Base-by-base conservation (phyloP, 2,113 vertebrate genomes). In the Anolis sagrei region DNA sequence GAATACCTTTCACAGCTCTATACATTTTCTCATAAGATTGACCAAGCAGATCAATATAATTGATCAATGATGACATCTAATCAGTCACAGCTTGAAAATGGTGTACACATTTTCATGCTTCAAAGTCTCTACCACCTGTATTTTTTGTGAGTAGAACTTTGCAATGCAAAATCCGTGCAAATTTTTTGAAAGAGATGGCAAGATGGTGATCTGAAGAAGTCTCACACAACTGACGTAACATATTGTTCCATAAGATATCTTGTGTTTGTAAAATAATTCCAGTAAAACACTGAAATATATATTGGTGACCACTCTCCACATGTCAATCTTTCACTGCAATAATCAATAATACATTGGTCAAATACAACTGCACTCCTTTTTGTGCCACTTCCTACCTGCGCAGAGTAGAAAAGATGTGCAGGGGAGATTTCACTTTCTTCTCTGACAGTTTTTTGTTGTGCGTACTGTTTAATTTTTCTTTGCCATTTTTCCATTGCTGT, bases 381-480 rank as follows among this genome's bases (percentile, higher is more conserved):
- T 32, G 81, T 76, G 5, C 72, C 64, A 81, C 68, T 78, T 93
- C 92, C 94, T 95, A 98, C 98, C 98, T 98, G 97, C 97, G 97
- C 94, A 98, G 87, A 7, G 97, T 98, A 95, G 97, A 97, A 96
- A 98, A 98, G 94, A 98, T 97, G 94, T 98, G 97, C 94, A 98
- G 96, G 86, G 98, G 98, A 85, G 98, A 98, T 91, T 98, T 98
- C 91, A 97, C 97, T 85, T 97, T 98, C 95, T 97, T 98, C 90
- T 98, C 97, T 8, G 95, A 96, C 86, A 97, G 87, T 93, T 98
- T 98, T 94, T 97, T 98, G 92, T 92, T 97, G 90, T 98, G 96
- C 88, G 95, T 95, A 94, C 96, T 96, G 81, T 91, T 97, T 89
- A 96, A 96, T 92, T 98, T 98, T 77, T 98, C 98, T 94, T 97